A percentile compares a stretch with the other conserved stretches of the same genome.
Evolutionary conservation across 2,888 invertebrate genomes (phyloP).

Genomic region (Dermolepida albohirtum): DNA sequence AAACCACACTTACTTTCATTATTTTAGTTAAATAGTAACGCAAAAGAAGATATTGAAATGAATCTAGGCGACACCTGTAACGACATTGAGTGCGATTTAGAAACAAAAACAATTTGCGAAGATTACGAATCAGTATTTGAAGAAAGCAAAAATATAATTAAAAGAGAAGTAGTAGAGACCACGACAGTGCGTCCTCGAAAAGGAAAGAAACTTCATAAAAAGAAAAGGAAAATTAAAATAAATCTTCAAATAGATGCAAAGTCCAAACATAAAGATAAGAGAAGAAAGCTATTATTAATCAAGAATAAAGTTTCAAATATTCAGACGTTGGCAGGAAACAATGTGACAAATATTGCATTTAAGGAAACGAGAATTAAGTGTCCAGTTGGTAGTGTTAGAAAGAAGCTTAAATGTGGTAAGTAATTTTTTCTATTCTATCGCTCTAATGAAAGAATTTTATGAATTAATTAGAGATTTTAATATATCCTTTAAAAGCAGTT

Average conservation of each 20-base stretch:
- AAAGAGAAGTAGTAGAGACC: conserved; percentile 49
- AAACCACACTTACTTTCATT: background rate
- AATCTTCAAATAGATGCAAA: conserved; percentile 57
- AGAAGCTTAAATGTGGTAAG: conserved; percentile 70
- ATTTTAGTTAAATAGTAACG: conserved; percentile 54
- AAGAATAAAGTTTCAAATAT: conserved; percentile 42
- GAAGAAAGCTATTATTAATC: conserved; percentile 34
- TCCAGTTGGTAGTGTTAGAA: conserved; percentile 68
- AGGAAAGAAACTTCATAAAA: conserved; percentile 16
- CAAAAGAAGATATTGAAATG: conserved; percentile 55
- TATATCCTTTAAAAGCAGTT: too few relatives aligned
- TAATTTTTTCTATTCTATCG: conserved; percentile 16
- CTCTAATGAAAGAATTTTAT: too few relatives aligned
- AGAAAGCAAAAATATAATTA: conserved; percentile 57
- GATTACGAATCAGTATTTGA: conserved; percentile 50
- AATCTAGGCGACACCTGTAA: conserved; percentile 49
- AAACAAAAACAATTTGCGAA: conserved; percentile 48
- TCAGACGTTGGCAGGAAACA: conserved; percentile 43
- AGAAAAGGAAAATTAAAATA: conserved; percentile 52
- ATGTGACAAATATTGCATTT: conserved; percentile 37
- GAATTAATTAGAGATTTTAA: too few relatives aligned
- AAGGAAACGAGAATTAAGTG: conserved; percentile 60
- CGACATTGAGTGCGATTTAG: conserved; percentile 48
- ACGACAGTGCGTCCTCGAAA: conserved; percentile 22
- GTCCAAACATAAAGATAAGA: conserved; percentile 42